Evolutionary conservation across 1,140 invertebrate genomes (phyloP).

Genomic region (Akabosia matsudoensis): DNA sequence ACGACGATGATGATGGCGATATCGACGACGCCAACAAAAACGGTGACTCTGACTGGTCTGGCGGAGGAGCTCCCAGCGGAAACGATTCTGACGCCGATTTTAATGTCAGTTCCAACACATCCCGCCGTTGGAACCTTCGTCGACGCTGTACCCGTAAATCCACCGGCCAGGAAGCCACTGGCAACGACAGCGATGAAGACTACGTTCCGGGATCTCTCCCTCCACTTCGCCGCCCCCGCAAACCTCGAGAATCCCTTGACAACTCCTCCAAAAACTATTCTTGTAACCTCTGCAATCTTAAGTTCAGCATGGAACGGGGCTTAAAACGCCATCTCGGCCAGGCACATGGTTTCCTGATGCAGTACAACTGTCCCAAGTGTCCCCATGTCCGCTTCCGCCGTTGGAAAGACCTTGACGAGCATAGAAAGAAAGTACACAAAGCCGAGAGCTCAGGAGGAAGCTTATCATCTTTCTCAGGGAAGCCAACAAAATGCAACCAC

Average conservation of each 20-base stretch:
- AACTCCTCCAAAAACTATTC: neutral
- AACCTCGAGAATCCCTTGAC: neutral
- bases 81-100: slow-evolving; percentile 2
- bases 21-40: neutral
- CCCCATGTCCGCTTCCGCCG: neutral
- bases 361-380: neutral
- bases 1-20: neutral
- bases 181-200: neutral
- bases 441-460: neutral
- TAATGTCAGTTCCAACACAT: neutral
- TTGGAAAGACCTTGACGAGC: neutral
- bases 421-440: neutral
- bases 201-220: neutral
- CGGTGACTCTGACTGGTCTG: slow-evolving; percentile 1
- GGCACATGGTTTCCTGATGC: neutral
- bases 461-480: neutral
- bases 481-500: neutral
- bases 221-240: neutral
- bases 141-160: neutral
- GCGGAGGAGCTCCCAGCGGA: neutral
- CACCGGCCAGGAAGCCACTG: neutral
- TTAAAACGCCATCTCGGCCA: neutral
- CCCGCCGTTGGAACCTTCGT: neutral
- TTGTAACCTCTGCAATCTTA: neutral
- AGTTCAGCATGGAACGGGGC: neutral